Percentiles rank a stretch among this genome's conserved stretches.
These are phyloP conservation scores for Nettapus auritus DNA, from an alignment of 2,113 vertebrate species.

Conservation along the genomic window DNA sequence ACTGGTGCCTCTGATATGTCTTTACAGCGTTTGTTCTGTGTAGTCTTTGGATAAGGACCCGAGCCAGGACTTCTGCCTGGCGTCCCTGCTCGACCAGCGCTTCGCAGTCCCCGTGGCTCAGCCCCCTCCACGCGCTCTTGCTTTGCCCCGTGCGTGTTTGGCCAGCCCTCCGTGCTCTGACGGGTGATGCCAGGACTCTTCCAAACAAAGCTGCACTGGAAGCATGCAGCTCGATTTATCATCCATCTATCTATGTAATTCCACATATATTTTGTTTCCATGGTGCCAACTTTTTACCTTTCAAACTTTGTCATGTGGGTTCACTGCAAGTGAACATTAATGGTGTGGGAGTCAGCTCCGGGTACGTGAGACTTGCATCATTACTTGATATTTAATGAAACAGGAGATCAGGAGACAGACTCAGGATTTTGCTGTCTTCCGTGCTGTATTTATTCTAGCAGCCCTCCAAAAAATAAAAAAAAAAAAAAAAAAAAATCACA, in stretches of 20 bases:
- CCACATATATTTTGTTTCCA: slow-evolving; percentile 50
- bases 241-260: neutral
- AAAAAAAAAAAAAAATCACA: neutral
- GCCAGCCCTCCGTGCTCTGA: neutral
- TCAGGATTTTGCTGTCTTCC: neutral
- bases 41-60: neutral
- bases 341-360: slow-evolving; percentile 33
- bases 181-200: neutral
- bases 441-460: neutral
- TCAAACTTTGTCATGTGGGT: neutral
- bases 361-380: neutral
- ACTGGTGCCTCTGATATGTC: neutral
- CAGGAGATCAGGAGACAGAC: neutral
- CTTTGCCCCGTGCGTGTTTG: neutral
- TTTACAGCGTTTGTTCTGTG: neutral
- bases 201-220: neutral
- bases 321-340: neutral
- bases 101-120: neutral
- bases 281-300: slow-evolving; percentile 54
- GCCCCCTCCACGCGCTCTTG: neutral
- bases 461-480: neutral
- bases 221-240: slow-evolving; percentile 3
- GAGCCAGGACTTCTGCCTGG: neutral
- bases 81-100: accelerated
- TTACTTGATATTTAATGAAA: slow-evolving; percentile 27